These are phyloP conservation scores for Ochropleura plecta DNA, from an alignment of 2,888 invertebrate genomes.

Conservation along the genomic window DNA sequence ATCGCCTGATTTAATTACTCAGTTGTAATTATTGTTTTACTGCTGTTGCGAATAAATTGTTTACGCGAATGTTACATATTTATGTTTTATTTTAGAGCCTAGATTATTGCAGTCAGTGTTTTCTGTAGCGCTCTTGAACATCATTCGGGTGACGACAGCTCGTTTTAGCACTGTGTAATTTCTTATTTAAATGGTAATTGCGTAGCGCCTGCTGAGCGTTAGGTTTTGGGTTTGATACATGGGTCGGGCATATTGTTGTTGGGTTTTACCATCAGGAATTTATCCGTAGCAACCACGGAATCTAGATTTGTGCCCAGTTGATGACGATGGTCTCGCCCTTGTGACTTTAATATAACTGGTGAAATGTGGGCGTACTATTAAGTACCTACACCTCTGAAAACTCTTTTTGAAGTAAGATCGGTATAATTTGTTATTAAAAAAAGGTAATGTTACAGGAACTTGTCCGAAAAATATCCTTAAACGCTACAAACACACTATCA, in stretches of 20 bases:
- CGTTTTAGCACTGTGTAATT: neutral
- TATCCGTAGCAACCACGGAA: too few relatives aligned
- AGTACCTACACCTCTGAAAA: too few relatives aligned
- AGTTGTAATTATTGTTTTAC: constrained; percentile 76
- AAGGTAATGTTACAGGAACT: neutral
- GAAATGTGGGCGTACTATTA: too few relatives aligned
- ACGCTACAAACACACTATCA: constrained; percentile 34
- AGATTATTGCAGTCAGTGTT: neutral
- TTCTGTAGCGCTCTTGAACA: neutral
- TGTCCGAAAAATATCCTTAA: neutral
- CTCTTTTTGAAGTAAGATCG: too few relatives aligned
- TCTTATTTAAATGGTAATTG: neutral
- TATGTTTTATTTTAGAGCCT: constrained; percentile 13
- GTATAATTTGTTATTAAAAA: too few relatives aligned
- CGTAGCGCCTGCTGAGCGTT: too few relatives aligned
- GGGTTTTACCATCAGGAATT: too few relatives aligned
- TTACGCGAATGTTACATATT: constrained; percentile 40
- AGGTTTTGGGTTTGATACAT: too few relatives aligned
- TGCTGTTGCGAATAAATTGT: constrained; percentile 63
- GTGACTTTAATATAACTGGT: too few relatives aligned
- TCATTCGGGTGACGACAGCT: neutral
- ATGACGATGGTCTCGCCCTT: too few relatives aligned
- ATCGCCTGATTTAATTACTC: constrained; percentile 76
- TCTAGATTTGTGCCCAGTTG: too few relatives aligned
- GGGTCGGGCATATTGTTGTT: too few relatives aligned